phyloP scores from a whole-genome alignment of 2,797 vertebrate genomes.

The Siniperca obscura region DNA sequence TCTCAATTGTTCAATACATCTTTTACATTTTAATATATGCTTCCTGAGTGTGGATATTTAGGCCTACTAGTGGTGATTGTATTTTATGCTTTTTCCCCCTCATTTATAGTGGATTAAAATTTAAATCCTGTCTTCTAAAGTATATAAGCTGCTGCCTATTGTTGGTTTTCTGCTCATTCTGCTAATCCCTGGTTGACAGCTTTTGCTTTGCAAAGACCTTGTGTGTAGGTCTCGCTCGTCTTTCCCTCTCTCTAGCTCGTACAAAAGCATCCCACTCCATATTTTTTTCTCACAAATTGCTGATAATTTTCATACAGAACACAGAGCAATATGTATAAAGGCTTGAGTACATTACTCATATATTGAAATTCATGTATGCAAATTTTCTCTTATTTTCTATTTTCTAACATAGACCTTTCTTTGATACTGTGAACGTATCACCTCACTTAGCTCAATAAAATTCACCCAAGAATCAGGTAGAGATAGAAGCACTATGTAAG shows the following conservation, averaged over 20 bases:
- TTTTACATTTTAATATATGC: constrained; percentile 54
- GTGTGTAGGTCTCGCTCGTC: constrained; percentile 60
- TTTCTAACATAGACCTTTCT: constrained; percentile 25
- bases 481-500: background rate
- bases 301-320: constrained; percentile 47
- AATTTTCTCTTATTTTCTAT: constrained; percentile 28
- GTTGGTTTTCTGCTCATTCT: constrained; percentile 77
- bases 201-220: constrained; percentile 72
- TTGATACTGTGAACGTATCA: constrained; percentile 34
- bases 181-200: constrained; percentile 84
- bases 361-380: constrained; percentile 52
- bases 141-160: constrained; percentile 82
- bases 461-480: constrained; percentile 26
- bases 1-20: constrained; percentile 34
- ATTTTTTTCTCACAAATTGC: constrained; percentile 36
- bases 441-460: constrained; percentile 22
- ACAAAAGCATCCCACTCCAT: constrained; percentile 38
- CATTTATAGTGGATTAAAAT: constrained; percentile 84
- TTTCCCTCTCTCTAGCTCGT: constrained; percentile 23
- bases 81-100: constrained; percentile 62
- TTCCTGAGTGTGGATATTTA: constrained; percentile 54
- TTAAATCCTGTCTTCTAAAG: constrained; percentile 81
- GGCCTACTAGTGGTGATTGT: constrained; percentile 67
- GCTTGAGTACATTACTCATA: constrained; percentile 29
- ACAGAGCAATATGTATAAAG: constrained; percentile 33